A percentile compares a stretch with the other conserved stretches of the same genome.
Evolutionary conservation across 2,797 vertebrate species (phyloP).

Genomic region (Ceyx erithaca): DNA sequence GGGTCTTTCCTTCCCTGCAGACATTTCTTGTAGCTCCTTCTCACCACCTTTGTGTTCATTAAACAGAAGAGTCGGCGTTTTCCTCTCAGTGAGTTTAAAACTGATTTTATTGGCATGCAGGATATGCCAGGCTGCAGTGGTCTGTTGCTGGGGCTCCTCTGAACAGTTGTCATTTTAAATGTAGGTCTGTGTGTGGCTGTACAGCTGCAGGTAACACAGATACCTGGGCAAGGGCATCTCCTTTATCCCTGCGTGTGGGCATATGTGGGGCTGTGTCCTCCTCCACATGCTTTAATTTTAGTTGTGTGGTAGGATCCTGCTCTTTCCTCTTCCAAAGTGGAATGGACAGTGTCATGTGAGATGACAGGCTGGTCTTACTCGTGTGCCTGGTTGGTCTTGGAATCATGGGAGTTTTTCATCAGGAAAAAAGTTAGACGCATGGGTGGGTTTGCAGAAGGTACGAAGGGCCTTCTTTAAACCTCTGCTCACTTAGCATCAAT

Average conservation of each 20-base stretch:
- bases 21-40: not conserved
- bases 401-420: not conserved
- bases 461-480: not conserved
- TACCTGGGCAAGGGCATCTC: not conserved
- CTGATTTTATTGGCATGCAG: not conserved
- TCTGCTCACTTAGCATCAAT: not conserved
- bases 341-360: not conserved
- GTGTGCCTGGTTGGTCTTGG: not conserved
- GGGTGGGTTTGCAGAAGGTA: not conserved
- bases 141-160: not conserved
- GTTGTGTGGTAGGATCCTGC: not conserved
- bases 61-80: not conserved
- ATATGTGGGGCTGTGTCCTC: not conserved
- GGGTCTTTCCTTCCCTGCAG: not conserved
- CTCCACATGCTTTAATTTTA: fast-evolving
- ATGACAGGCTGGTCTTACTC: not conserved
- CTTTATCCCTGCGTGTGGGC: not conserved
- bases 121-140: not conserved
- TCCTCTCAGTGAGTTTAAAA: not conserved
- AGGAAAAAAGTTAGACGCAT: not conserved
- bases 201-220: not conserved
- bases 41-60: not conserved
- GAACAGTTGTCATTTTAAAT: not conserved
- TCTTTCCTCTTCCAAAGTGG: not conserved
- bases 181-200: not conserved